Percentiles rank a stretch among this genome's conserved stretches.
Conservation (phyloP, 2,888 invertebrate species). For the Willowsia nigromaculata region DNA sequence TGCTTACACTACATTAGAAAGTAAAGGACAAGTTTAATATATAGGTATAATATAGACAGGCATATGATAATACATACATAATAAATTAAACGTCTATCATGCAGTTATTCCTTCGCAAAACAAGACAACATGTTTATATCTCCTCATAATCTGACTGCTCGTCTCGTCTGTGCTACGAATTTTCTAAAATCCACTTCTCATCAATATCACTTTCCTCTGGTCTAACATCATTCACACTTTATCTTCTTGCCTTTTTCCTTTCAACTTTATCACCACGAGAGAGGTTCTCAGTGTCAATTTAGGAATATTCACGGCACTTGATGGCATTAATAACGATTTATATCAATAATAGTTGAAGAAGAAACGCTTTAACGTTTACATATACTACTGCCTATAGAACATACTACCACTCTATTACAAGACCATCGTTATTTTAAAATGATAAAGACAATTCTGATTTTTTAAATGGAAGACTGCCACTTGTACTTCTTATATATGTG, state of each 20-base stretch:
- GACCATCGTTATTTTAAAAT: not conserved
- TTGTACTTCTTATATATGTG: not conserved
- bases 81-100: no score
- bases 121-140: no score
- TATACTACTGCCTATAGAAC: no score
- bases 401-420: not conserved
- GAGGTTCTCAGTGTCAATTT: constrained; percentile 66
- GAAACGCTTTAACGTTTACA: not conserved
- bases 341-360: constrained; percentile 16
- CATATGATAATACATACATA: no score
- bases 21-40: no score
- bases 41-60: no score
- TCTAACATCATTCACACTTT: constrained; percentile 22
- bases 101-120: no score
- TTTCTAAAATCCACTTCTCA: not conserved
- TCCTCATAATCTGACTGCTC: no score
- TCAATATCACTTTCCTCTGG: not conserved
- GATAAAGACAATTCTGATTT: not conserved
- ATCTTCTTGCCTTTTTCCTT: constrained; percentile 39
- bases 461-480: not conserved
- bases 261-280: constrained; percentile 45
- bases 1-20: no score
- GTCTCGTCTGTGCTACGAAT: not conserved
- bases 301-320: constrained; percentile 60
- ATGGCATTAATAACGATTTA: constrained; percentile 54